Conservation (phyloP, 2,113 vertebrate species). For the Lophius piscatorius region DNA sequence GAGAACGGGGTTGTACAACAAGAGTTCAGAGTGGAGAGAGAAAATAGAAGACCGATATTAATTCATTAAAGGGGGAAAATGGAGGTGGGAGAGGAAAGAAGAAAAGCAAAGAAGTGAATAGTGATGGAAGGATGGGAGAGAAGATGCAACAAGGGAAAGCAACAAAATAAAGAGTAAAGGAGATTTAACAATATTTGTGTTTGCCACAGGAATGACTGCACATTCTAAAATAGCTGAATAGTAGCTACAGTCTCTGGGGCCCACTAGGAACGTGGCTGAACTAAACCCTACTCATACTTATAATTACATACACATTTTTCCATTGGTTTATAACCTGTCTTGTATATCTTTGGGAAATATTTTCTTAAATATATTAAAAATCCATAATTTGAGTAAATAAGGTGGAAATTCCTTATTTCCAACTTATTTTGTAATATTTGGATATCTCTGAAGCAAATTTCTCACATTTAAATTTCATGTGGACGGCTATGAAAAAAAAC, state of each 20-base stretch:
- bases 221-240: conserved; percentile 28
- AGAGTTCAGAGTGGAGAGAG: background rate
- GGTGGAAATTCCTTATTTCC: too few species aligned
- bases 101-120: background rate
- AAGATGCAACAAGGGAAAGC: background rate
- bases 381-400: too few species aligned
- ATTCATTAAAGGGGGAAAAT: conserved; percentile 8
- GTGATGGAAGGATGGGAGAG: background rate
- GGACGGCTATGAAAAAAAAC: background rate
- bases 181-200: too few species aligned
- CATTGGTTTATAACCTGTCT: conserved; percentile 43
- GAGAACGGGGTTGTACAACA: background rate
- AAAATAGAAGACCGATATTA: background rate
- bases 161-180: conserved; percentile 25
- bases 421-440: too few species aligned
- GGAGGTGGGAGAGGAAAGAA: background rate
- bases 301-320: conserved; percentile 58
- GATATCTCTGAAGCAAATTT: too few species aligned
- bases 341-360: conserved; percentile 9
- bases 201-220: conserved; percentile 42
- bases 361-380: conserved; percentile 28
- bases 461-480: background rate
- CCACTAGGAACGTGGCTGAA: conserved; percentile 22
- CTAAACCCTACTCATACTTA: conserved; percentile 32
- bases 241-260: conserved; percentile 37